Conservation (phyloP, 2,113 vertebrate species). For the Tautogolabrus adspersus region DNA sequence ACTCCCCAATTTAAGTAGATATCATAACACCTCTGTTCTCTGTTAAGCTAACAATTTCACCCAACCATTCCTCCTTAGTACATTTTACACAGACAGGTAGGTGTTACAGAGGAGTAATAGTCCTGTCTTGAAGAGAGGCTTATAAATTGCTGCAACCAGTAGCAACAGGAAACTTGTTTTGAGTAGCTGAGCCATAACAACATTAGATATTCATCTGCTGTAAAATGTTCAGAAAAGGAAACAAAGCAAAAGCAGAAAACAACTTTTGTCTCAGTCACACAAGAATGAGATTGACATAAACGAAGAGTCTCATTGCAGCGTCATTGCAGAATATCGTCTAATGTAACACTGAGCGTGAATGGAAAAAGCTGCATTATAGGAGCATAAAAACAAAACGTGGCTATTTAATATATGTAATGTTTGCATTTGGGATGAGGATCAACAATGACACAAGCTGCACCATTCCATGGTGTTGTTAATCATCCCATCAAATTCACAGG, state of each 20-base stretch:
- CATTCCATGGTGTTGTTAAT: not conserved
- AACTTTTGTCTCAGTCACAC: not conserved
- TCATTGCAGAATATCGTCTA: not conserved
- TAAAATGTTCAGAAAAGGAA: slow-evolving; percentile 2
- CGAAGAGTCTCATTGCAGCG: no score
- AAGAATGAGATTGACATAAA: not conserved
- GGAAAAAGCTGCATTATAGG: not conserved
- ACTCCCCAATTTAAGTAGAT: not conserved
- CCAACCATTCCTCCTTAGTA: no score
- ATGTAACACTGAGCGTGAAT: not conserved
- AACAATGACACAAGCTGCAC: not conserved
- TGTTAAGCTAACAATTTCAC: no score
- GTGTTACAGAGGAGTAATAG: not conserved
- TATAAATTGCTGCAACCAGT: not conserved
- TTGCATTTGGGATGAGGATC: not conserved
- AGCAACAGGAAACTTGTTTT: not conserved
- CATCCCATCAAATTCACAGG: not conserved
- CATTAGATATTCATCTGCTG: not conserved
- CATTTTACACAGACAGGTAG: not conserved
- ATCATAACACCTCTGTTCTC: no score
- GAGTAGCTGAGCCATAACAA: not conserved
- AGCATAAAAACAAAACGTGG: slow-evolving; percentile 1
- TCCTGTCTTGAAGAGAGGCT: no score
- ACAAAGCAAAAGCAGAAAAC: not conserved
- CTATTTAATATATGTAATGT: not conserved